Evolutionary conservation across 2,797 vertebrate genomes (phyloP).

Genomic region (Triplophysa yarkandensis): DNA sequence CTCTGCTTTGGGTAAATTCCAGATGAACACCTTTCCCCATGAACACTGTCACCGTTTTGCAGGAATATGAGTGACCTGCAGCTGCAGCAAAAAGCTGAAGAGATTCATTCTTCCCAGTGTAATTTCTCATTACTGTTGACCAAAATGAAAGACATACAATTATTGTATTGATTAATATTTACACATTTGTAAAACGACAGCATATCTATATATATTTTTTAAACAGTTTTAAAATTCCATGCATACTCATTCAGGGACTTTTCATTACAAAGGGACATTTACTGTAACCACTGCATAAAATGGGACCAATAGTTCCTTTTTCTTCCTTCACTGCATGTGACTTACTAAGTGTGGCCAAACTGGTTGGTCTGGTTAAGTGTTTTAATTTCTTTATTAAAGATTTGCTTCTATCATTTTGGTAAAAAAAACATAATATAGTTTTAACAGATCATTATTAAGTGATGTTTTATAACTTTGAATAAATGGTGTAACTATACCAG

Average conservation of each 20-base stretch:
- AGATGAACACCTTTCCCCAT: constrained; percentile 65
- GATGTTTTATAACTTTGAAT: background rate
- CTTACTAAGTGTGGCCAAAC: constrained; percentile 48
- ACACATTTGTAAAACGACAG: no score
- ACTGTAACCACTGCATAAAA: background rate
- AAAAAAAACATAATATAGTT: background rate
- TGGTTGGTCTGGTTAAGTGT: constrained; percentile 30
- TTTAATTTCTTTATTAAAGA: background rate
- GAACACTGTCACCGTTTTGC: constrained; percentile 57
- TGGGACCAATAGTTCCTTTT: background rate
- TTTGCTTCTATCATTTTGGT: background rate
- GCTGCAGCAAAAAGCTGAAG: constrained; percentile 62
- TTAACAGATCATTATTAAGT: background rate
- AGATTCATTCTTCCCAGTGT: background rate
- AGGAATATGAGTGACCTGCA: constrained; percentile 72
- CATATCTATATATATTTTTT: no score
- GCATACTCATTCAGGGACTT: background rate
- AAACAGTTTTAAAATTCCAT: background rate
- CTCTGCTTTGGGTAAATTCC: constrained; percentile 55
- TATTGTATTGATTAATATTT: no score
- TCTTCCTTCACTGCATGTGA: background rate
- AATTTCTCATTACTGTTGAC: fast-evolving
- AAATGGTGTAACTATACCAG: background rate
- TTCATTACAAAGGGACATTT: background rate
- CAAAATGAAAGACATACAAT: background rate